These are phyloP conservation scores for Sabatieria punctata DNA, from an alignment of 2,888 invertebrate species.

Conservation along the genomic window DNA sequence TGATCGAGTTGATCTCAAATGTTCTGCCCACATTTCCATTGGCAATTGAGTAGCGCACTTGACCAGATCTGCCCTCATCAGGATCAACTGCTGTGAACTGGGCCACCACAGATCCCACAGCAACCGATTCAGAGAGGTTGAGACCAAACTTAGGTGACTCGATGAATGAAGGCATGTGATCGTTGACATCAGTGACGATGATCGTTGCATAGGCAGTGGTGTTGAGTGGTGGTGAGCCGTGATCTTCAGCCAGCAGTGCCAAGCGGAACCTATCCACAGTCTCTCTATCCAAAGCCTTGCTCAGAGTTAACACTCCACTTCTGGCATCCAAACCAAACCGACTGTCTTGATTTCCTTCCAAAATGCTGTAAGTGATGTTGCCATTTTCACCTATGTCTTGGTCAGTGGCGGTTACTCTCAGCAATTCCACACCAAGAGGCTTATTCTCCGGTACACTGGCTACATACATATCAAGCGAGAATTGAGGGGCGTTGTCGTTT, in stretches of 20 bases:
- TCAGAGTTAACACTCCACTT: neutral
- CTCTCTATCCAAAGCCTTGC: slow-evolving; percentile 48
- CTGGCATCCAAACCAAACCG: neutral
- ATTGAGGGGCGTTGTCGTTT: slow-evolving; percentile 70
- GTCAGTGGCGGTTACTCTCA: slow-evolving; percentile 49
- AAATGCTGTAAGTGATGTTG: slow-evolving; percentile 52
- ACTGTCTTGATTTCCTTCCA: neutral
- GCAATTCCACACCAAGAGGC: neutral
- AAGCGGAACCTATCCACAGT: slow-evolving; percentile 56
- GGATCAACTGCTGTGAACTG: slow-evolving; percentile 65
- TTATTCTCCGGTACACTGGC: slow-evolving; percentile 43
- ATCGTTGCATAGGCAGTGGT: neutral
- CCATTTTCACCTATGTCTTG: slow-evolving; percentile 73
- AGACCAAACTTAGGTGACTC: slow-evolving; percentile 2
- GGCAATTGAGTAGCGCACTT: slow-evolving; percentile 56
- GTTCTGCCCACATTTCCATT: slow-evolving; percentile 44
- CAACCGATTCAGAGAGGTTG: slow-evolving; percentile 31
- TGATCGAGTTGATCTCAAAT: slow-evolving; percentile 65
- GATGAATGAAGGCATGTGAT: slow-evolving; percentile 54
- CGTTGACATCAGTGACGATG: slow-evolving; percentile 77
- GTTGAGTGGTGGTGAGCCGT: neutral
- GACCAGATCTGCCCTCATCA: slow-evolving; percentile 64
- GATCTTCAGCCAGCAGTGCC: slow-evolving; percentile 33
- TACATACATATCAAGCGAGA: slow-evolving; percentile 44
- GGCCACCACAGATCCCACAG: slow-evolving; percentile 65